These are phyloP conservation scores for Metallyticus violacea DNA, from an alignment of 2,888 invertebrate genomes.

Conservation along the genomic window DNA sequence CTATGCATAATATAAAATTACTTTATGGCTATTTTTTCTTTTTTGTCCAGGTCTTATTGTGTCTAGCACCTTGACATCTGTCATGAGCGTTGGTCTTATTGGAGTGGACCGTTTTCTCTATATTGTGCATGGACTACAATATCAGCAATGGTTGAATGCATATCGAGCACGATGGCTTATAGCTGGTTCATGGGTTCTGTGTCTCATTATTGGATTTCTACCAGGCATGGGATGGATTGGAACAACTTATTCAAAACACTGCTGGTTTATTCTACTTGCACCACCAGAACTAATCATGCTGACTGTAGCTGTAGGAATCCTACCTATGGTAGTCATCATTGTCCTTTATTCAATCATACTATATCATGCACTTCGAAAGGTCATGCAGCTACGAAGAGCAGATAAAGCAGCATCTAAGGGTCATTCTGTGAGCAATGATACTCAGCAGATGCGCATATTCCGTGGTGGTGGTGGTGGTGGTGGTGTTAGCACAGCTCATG, in stretches of 20 bases:
- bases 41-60: constrained; percentile 56
- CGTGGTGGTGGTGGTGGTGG: constrained; percentile 21
- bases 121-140: constrained; percentile 62
- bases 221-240: constrained; percentile 60
- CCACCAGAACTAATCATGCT: constrained; percentile 55
- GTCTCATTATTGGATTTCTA: constrained; percentile 57
- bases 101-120: constrained; percentile 63
- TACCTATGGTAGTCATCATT: constrained; percentile 50
- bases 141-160: constrained; percentile 59
- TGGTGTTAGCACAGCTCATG: too few relatives aligned
- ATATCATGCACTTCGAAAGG: constrained; percentile 55
- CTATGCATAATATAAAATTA: not conserved
- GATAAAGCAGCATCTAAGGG: constrained; percentile 34
- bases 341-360: constrained; percentile 59
- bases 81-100: constrained; percentile 62
- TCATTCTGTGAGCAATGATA: not conserved
- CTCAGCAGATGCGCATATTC: constrained; percentile 7
- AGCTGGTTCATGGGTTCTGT: constrained; percentile 57
- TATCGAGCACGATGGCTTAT: constrained; percentile 57
- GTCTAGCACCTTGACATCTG: constrained; percentile 61
- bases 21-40: not conserved
- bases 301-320: constrained; percentile 54
- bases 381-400: constrained; percentile 49
- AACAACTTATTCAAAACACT: constrained; percentile 52
- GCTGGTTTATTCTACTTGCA: constrained; percentile 58